phyloP scores from a whole-genome alignment of 2,888 invertebrate genomes.

The Argynnis bischoffii region DNA sequence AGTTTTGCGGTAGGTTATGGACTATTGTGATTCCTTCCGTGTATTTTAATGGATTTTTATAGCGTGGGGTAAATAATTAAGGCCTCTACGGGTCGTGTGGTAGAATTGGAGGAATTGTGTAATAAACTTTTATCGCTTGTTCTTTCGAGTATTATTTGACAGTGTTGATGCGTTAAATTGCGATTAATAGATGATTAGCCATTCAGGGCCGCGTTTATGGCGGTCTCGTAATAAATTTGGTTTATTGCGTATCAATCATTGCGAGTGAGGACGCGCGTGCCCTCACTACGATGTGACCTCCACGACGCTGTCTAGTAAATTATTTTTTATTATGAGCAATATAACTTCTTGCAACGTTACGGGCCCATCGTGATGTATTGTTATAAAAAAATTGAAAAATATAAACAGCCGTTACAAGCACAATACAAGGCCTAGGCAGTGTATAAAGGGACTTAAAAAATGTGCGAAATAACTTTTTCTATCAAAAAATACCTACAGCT shows the following conservation, averaged over 20 bases:
- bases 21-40: conserved; percentile 64
- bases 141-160: conserved; percentile 75
- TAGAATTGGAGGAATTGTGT: conserved; percentile 41
- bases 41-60: conserved; percentile 47
- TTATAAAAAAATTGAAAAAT: neutral
- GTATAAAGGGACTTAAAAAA: no score
- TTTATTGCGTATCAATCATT: conserved; percentile 76
- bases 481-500: no score
- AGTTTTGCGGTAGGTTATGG: conserved; percentile 75
- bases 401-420: no score
- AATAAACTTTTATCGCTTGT: conserved; percentile 70
- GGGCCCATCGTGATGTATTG: conserved; percentile 21
- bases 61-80: conserved; percentile 30
- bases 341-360: conserved; percentile 35
- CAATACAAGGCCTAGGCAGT: no score
- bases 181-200: conserved; percentile 77
- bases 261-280: conserved; percentile 36
- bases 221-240: conserved; percentile 71
- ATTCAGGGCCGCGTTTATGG: conserved; percentile 68
- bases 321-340: conserved; percentile 45
- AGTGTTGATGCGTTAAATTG: conserved; percentile 75
- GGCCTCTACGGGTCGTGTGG: neutral
- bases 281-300: conserved; percentile 48
- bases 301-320: conserved; percentile 46
- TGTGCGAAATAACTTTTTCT: no score